A percentile compares a stretch with the other conserved stretches of the same genome.
Evolutionary conservation across 2,113 vertebrate species (phyloP).

Genomic region (Gallinago media): DNA sequence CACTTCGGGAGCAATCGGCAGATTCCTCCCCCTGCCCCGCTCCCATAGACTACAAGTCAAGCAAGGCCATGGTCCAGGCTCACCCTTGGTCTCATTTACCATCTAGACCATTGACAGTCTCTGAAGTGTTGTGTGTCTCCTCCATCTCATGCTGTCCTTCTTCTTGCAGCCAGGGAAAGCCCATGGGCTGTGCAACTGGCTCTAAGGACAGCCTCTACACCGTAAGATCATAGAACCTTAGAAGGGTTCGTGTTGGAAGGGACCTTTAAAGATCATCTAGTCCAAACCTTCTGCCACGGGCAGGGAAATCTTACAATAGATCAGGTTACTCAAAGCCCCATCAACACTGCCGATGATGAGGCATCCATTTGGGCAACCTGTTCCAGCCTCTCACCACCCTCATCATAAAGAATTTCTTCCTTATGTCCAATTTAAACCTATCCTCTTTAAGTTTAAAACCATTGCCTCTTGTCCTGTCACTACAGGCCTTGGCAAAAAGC

Average conservation of each 20-base stretch:
- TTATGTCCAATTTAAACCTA: not conserved
- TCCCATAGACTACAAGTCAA: not conserved
- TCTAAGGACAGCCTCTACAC: not conserved
- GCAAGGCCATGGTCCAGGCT: not conserved
- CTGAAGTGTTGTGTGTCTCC: not conserved
- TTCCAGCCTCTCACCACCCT: not conserved
- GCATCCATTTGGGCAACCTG: not conserved
- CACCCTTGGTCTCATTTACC: not conserved
- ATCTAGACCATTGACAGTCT: not conserved
- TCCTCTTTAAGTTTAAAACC: not conserved
- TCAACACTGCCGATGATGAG: not conserved
- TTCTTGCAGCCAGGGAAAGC: fast-evolving
- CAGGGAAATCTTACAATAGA: not conserved
- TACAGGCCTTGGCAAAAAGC: not conserved
- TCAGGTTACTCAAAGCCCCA: not conserved
- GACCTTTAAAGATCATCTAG: not conserved
- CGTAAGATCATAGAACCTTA: not conserved
- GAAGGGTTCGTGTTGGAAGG: not conserved
- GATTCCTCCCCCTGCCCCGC: not conserved
- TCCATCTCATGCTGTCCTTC: fast-evolving
- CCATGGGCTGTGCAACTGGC: not conserved
- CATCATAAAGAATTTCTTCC: not conserved
- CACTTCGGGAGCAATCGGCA: not conserved
- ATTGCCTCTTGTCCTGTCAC: fast-evolving
- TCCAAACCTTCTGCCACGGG: not conserved